Base-by-base conservation (phyloP, 2,888 invertebrate species). In the Sphaeridia pumilis region DNA sequence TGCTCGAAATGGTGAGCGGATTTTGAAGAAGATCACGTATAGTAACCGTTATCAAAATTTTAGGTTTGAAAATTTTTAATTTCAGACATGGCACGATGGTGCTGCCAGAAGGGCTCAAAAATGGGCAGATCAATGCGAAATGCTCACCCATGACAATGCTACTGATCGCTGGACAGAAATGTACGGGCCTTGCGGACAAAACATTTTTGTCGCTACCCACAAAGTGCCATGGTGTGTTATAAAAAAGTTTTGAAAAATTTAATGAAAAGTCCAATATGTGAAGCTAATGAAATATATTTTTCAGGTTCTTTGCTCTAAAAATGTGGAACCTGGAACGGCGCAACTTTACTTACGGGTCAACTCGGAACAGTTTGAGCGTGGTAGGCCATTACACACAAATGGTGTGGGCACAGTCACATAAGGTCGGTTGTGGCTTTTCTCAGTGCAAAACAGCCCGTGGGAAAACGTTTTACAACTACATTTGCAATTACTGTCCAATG, bases 401-500 rank as follows among this genome's bases (percentile, higher is more conserved):
- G 80, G 83, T 83, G 24, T 87, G 86, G 86, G 84, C 84, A 12
- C 75, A 82, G 2, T 80, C 79, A 21, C 84, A 84, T 68, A 78
- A 81, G 68, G 78, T 86, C 17, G 85, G 86, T 34, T 86, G 86
- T 66, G 84, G 85, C 0, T 73, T 84, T 62, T 76, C 82, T 22
- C 76, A 79, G 66, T 87, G 87, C 67, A 69, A 73, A 49, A 58
- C 57, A 47, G 44, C 57, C 36, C 56, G 58, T 52, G 64, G 64
- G 48, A 72, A 70, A 72, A 77, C 72, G 17, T 87, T 81, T 70
- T 86, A 78, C 71, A 84, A 82, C 70, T 87, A 86, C 69, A 81
- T 87, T 26, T 87, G 87, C 70, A 84, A 86, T 72, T 87, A 87
- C 69, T 86, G 86, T 67, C 87, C 87, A 21, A 80, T 79, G 86